phyloP scores from a whole-genome alignment of 1,140 invertebrate species.

The Tetramorium simillimum region DNA sequence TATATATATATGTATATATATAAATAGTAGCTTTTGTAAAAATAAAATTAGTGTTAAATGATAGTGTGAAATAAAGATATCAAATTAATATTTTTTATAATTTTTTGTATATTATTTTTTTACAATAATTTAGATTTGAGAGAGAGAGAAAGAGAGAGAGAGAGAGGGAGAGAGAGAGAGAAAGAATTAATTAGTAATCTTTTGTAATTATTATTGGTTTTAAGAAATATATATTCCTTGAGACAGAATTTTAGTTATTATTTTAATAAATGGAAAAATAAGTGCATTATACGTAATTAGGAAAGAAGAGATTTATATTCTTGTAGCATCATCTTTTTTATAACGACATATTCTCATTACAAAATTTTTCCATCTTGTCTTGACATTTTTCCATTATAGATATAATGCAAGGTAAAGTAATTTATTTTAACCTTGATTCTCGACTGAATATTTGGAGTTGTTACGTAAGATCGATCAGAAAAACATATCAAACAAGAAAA shows the following conservation, averaged over 20 bases:
- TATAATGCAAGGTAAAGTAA: neutral
- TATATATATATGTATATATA: no score
- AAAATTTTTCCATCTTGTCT: neutral
- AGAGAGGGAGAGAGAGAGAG: neutral
- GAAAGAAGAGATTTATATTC: slow-evolving; percentile 26
- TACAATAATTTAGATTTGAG: neutral
- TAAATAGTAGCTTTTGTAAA: neutral
- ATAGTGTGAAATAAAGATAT: neutral
- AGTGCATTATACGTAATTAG: neutral
- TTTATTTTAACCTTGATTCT: neutral
- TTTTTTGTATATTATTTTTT: neutral
- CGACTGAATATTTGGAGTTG: neutral
- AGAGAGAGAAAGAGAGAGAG: neutral
- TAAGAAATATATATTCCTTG: neutral
- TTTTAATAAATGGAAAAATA: slow-evolving; percentile 11
- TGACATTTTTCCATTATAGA: slow-evolving; percentile 18
- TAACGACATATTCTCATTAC: neutral
- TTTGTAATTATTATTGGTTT: neutral
- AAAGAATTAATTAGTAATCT: neutral
- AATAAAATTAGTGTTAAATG: neutral
- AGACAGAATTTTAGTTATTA: neutral
- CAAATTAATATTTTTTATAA: neutral
- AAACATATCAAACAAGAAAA: neutral
- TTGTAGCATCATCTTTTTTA: neutral
- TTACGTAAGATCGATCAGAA: neutral